phyloP scores from a whole-genome alignment of 2,113 vertebrate species.

The Sialia sialis region DNA sequence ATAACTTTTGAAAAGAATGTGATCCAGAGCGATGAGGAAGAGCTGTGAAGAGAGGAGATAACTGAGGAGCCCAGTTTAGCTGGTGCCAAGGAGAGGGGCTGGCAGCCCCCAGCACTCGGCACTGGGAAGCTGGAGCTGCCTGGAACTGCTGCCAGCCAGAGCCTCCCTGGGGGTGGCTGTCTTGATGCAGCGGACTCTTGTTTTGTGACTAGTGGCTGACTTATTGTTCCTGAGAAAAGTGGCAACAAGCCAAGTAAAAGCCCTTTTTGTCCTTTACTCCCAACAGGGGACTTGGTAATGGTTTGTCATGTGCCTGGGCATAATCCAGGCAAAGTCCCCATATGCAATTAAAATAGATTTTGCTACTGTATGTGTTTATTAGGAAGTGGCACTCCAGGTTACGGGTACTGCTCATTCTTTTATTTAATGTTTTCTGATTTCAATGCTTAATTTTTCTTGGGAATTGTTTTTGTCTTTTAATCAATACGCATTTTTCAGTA shows the following conservation, averaged over 20 bases:
- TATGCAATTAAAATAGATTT: conserved; percentile 21
- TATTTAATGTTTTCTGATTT: not conserved
- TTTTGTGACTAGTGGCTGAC: not conserved
- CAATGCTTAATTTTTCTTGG: not conserved
- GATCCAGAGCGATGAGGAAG: not conserved
- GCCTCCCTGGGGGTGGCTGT: not conserved
- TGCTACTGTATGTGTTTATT: not conserved
- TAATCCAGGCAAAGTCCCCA: conserved; percentile 2
- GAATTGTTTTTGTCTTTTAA: not conserved
- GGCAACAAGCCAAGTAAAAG: conserved; percentile 23
- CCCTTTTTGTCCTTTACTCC: conserved; percentile 29
- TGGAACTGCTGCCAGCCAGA: not conserved
- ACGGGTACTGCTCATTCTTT: not conserved
- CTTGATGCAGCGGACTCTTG: not conserved
- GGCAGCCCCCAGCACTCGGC: not conserved
- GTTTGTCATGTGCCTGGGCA: conserved; percentile 18
- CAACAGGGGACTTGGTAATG: not conserved
- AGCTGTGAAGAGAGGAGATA: not conserved
- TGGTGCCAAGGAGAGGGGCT: not conserved
- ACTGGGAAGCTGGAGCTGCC: not conserved
- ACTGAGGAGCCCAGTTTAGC: not conserved
- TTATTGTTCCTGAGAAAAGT: not conserved
- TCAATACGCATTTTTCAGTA: not conserved
- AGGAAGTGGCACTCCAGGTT: not conserved
- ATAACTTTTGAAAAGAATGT: not conserved